phyloP scores from a whole-genome alignment of 2,888 invertebrate species.

The Nemoura dubitans region DNA sequence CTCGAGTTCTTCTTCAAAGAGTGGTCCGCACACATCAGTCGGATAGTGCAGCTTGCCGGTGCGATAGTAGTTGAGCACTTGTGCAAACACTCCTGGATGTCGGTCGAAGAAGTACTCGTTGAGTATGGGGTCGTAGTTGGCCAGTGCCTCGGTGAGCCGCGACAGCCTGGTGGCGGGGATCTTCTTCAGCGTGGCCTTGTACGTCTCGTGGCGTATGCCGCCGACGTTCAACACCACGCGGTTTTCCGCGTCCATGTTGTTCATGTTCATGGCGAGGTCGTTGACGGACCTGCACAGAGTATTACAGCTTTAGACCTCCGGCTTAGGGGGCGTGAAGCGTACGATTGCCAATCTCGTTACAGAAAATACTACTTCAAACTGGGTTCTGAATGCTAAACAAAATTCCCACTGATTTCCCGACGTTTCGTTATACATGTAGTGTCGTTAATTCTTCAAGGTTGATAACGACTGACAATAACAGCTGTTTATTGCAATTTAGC shows the following conservation, averaged over 20 bases:
- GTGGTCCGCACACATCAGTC: constrained; percentile 97
- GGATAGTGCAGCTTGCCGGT: constrained; percentile 99
- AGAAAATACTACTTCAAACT: no score
- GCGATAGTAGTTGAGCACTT: constrained; percentile 96
- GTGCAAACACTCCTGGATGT: constrained; percentile 96
- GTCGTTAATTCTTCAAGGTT: no score
- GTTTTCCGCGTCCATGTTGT: constrained; percentile 97
- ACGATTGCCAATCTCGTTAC: no score
- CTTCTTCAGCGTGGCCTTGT: constrained; percentile 95
- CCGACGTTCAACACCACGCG: constrained; percentile 98
- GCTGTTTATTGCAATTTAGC: no score
- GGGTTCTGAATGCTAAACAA: no score
- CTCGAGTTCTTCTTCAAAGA: constrained; percentile 98
- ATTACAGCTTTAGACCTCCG: no score
- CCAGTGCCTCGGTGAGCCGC: constrained; percentile 93
- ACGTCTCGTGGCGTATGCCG: constrained; percentile 96
- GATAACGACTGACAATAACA: no score
- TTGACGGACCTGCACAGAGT: constrained; percentile 31
- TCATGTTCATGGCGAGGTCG: constrained; percentile 77
- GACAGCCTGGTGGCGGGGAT: constrained; percentile 96
- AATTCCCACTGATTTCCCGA: no score
- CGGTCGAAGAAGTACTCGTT: constrained; percentile 99
- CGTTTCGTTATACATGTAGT: no score
- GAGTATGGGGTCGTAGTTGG: constrained; percentile 98
- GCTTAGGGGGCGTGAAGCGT: no score